phyloP scores from a whole-genome alignment of 1,140 invertebrate species.

The Orius insidiosus region DNA sequence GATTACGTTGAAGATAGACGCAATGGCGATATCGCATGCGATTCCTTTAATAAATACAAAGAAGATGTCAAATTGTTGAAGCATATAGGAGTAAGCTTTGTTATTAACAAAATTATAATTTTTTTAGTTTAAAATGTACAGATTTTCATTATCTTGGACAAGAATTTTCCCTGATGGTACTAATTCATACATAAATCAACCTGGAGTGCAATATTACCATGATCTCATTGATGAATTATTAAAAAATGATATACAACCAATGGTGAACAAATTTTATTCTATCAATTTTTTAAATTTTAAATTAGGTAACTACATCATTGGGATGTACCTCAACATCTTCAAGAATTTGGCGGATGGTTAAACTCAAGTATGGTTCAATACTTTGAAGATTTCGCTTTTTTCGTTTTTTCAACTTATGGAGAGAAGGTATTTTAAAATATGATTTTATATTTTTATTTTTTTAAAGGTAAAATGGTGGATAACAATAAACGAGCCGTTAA shows the following conservation, averaged over 20 bases:
- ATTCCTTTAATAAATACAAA: conserved; percentile 46
- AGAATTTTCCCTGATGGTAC: conserved; percentile 39
- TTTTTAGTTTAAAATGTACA: conserved; percentile 31
- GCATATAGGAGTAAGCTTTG: conserved; percentile 31
- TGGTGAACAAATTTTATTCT: conserved; percentile 27
- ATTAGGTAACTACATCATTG: conserved; percentile 35
- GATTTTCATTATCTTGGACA: conserved; percentile 49
- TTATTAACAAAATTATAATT: too few species aligned
- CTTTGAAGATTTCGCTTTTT: conserved; percentile 31
- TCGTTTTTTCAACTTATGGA: conserved; percentile 34
- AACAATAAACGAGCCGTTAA: conserved; percentile 50
- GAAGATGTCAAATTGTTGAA: conserved; percentile 43
- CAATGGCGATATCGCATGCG: conserved; percentile 43
- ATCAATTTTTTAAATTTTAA: conserved; percentile 1
- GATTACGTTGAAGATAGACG: conserved; percentile 30
- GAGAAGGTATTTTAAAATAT: conserved; percentile 32
- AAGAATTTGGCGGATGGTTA: conserved; percentile 41
- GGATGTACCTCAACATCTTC: conserved; percentile 31
- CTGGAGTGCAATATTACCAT: conserved; percentile 33
- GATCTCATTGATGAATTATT: conserved; percentile 29
- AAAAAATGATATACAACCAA: conserved; percentile 30
- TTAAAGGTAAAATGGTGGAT: conserved; percentile 16
- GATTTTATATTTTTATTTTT: conserved; percentile 26
- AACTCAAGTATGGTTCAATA: conserved; percentile 37
- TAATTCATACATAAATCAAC: conserved; percentile 33